Evolutionary conservation across 2,113 vertebrate genomes (phyloP).

Genomic region (Mormyrus lacerda): DNA sequence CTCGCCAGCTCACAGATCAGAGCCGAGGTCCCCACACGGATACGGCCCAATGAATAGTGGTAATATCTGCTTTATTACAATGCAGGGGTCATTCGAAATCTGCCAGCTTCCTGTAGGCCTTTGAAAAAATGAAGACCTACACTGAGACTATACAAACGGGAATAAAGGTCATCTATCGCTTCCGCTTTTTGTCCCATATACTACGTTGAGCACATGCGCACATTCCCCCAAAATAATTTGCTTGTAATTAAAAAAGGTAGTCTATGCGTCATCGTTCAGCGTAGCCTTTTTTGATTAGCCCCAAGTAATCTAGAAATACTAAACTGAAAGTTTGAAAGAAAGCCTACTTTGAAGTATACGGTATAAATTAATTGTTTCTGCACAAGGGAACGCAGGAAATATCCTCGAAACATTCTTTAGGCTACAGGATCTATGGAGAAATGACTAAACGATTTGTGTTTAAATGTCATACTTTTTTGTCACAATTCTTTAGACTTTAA

Average conservation of each 20-base stretch:
- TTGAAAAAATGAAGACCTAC: constrained; percentile 31
- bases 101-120: constrained; percentile 46
- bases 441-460: not conserved
- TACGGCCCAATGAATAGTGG: constrained; percentile 55
- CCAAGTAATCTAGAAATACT: not conserved
- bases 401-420: not conserved
- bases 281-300: not conserved
- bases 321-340: not conserved
- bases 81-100: constrained; percentile 52
- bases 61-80: constrained; percentile 51
- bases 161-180: constrained; percentile 5
- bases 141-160: not conserved
- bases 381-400: not conserved
- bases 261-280: not conserved
- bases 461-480: not conserved
- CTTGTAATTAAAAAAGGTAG: not conserved
- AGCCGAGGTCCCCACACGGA: constrained; percentile 58
- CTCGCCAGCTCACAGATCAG: constrained; percentile 67
- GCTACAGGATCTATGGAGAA: not conserved
- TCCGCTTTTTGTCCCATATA: not conserved
- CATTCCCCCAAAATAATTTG: not conserved
- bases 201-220: not conserved
- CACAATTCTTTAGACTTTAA: not conserved
- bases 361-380: not conserved
- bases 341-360: not conserved